Conservation (phyloP, 53 echinoderm and acorn worm genomes). For the Apostichopus leukothele region DNA sequence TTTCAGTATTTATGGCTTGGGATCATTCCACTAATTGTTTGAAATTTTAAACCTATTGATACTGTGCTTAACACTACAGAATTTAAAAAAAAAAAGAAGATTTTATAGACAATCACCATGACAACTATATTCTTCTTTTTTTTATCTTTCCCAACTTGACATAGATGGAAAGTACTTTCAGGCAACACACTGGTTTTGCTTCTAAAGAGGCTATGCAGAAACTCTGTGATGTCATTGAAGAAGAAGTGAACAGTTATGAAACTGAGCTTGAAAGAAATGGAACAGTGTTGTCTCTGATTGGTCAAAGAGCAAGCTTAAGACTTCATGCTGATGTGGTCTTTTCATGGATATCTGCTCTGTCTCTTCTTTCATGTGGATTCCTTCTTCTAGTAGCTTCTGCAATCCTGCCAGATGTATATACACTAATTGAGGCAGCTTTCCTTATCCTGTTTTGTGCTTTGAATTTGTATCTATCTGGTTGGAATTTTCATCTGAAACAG, state of each 20-base stretch:
- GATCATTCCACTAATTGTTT: too few species aligned
- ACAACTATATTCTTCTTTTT: too few species aligned
- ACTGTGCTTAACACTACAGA: too few species aligned
- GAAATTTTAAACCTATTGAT: too few species aligned
- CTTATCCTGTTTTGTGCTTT: conserved; percentile 62
- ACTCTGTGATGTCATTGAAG: conserved; percentile 58
- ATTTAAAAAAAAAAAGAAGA: too few species aligned
- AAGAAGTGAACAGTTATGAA: conserved; percentile 58
- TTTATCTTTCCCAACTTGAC: background rate
- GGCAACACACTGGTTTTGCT: conserved; percentile 41
- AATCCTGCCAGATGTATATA: conserved; percentile 45
- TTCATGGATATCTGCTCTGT: conserved; percentile 57
- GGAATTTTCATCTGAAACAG: conserved; percentile 67
- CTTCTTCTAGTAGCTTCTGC: conserved; percentile 57
- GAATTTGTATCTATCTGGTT: conserved; percentile 65
- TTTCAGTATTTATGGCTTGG: too few species aligned
- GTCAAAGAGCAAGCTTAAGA: conserved; percentile 30
- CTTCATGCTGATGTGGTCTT: conserved; percentile 50
- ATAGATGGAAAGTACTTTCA: conserved; percentile 3
- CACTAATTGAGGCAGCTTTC: conserved; percentile 61
- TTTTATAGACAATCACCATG: too few species aligned
- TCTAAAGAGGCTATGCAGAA: conserved; percentile 58
- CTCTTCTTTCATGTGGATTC: conserved; percentile 47
- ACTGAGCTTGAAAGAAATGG: conserved; percentile 13
- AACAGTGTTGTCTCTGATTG: conserved; percentile 1